Evolutionary conservation across 2,113 vertebrate species (phyloP), one percentile per base, ranked within the genome.

Genomic region (Mesocricetus auratus): DNA sequence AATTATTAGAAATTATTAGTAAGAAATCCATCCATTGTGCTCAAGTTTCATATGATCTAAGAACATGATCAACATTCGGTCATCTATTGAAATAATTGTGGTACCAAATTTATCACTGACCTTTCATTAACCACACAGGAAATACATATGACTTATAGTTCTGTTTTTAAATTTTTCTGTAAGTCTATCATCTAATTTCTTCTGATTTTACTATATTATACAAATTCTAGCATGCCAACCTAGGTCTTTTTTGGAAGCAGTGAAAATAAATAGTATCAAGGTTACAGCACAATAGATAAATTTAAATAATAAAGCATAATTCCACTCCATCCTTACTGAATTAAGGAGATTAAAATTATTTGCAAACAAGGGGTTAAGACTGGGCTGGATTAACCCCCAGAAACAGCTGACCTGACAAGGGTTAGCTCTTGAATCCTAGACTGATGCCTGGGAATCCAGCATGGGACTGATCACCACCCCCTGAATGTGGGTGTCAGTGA

Each of bases 311-410:
- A 93, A 1, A 62, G 89, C 29, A 56, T 77, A 94, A 85, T 36
- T 92, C 77, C 7, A 45, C 16, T 4, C 8, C 33, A 7, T 68
- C 29, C 2, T 81, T 83, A 45, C 42, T 88, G 86, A 93, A 78
- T 69, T 74, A 79, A 69, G 92, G 36, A 93, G 42, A 90, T 94
- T 90, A 93, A 95, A 97, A 86, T 71, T 94, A 22, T 93, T 62
- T 94, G 16, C 15, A 92, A 92, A 96, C n/a, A n/a, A n/a, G n/a
- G n/a, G n/a, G n/a, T n/a, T n/a, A n/a, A n/a, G n/a, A n/a, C n/a
- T n/a, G n/a, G n/a, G n/a, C n/a, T n/a, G n/a, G n/a, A n/a, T n/a
- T n/a, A n/a, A n/a, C n/a, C n/a, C n/a, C n/a, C n/a, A n/a, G n/a
- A n/a, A n/a, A n/a, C n/a, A n/a, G n/a, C n/a, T n/a, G n/a, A n/a